Conservation (phyloP, 1,140 invertebrate species). For the Aphelenchoides fujianensis region DNA sequence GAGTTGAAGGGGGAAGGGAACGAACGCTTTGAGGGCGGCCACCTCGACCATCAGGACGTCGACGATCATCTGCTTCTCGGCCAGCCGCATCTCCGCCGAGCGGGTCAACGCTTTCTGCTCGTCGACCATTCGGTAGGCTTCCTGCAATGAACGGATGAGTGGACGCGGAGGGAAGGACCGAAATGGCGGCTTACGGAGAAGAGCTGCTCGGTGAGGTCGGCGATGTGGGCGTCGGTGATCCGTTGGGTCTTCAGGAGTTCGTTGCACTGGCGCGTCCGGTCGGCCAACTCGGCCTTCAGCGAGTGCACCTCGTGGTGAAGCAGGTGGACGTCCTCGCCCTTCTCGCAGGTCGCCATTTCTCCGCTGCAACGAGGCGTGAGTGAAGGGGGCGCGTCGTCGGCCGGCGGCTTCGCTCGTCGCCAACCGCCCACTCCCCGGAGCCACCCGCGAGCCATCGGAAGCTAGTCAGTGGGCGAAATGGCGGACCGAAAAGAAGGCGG, state of each 20-base stretch:
- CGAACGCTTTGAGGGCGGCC: conserved; percentile 74
- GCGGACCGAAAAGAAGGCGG: too few relatives aligned
- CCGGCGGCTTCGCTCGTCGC: not conserved
- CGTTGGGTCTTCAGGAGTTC: not conserved
- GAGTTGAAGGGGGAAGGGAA: too few relatives aligned
- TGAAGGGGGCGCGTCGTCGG: not conserved
- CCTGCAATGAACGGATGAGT: conserved; percentile 65
- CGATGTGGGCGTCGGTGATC: not conserved
- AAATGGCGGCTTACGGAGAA: conserved; percentile 9
- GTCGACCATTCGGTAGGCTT: conserved; percentile 80
- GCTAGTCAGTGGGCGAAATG: not conserved
- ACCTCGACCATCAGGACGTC: conserved; percentile 81
- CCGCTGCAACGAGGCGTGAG: too few relatives aligned
- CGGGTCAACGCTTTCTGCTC: conserved; percentile 75
- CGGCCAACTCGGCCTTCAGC: not conserved
- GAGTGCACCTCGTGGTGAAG: not conserved
- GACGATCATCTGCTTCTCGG: conserved; percentile 75
- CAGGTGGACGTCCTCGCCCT: not conserved
- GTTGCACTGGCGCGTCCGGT: not conserved
- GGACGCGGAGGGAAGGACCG: too few relatives aligned
- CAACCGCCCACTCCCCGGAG: not conserved
- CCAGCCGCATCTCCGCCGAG: conserved; percentile 73
- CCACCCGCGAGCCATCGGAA: conserved; percentile 3
- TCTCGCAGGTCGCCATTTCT: not conserved
- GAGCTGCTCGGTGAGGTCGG: conserved; percentile 18